A percentile compares a stretch with the other conserved stretches of the same genome.
phyloP scores from a whole-genome alignment of 2,888 invertebrate species.

The Noctua janthina region DNA sequence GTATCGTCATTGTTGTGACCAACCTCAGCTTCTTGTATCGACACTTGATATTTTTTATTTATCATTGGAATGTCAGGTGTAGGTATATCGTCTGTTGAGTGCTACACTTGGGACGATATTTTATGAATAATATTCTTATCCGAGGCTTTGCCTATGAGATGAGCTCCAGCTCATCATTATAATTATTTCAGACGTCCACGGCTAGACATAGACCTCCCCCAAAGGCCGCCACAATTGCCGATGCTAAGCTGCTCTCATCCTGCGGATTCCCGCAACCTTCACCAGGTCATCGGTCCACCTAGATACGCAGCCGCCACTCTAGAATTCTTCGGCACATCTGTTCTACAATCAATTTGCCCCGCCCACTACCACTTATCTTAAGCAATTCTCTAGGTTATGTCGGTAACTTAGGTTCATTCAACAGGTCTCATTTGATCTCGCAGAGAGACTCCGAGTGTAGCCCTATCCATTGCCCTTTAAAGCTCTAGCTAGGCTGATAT shows the following conservation, averaged over 20 bases:
- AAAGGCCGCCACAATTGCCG: neutral
- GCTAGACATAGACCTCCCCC: neutral
- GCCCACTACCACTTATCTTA: neutral
- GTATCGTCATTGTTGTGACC: slow-evolving; percentile 77
- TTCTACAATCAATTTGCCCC: neutral
- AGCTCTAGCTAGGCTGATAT: neutral
- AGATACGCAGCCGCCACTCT: neutral
- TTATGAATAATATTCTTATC: slow-evolving; percentile 15
- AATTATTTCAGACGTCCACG: neutral
- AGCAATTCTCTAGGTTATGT: neutral
- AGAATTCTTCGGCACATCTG: neutral
- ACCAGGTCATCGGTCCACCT: neutral
- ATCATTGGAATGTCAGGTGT: slow-evolving; percentile 78
- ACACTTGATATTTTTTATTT: slow-evolving; percentile 83
- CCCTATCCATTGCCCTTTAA: neutral
- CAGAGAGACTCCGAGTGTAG: neutral
- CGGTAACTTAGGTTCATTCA: neutral
- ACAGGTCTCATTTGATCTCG: neutral
- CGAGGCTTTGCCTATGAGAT: neutral
- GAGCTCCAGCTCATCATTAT: neutral
- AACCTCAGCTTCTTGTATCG: slow-evolving; percentile 82
- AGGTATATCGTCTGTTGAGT: slow-evolving; percentile 19
- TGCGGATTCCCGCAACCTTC: neutral
- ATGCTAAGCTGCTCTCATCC: neutral
- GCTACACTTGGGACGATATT: slow-evolving; percentile 20